Percentiles rank a stretch among this genome's conserved stretches.
Conservation (phyloP, 2,113 vertebrate genomes). For the Festucalex cinctus region DNA sequence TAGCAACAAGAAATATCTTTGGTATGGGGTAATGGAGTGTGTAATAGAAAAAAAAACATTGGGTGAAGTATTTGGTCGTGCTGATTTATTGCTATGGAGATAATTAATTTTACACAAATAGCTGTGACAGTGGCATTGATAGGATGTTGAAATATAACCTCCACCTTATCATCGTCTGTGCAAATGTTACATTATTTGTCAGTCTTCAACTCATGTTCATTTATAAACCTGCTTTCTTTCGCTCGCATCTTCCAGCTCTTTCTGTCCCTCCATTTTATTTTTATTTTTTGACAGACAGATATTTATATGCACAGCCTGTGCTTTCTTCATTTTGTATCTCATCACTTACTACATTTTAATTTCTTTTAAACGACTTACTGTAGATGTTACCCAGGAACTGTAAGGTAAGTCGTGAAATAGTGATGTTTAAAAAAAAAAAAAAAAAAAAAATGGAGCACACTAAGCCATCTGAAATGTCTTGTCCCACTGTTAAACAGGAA, state of each 20-base stretch:
- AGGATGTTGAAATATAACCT: conserved; percentile 53
- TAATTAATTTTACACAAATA: conserved; percentile 57
- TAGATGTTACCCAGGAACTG: neutral
- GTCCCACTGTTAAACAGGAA: conserved; percentile 34
- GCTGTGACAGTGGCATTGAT: conserved; percentile 29
- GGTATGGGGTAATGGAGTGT: conserved; percentile 59
- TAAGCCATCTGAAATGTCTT: neutral
- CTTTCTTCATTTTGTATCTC: neutral
- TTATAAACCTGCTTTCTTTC: conserved; percentile 24
- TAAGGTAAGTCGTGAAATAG: neutral
- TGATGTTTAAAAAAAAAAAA: neutral
- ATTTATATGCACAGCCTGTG: conserved; percentile 1
- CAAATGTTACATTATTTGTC: conserved; percentile 52
- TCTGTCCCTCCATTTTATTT: conserved; percentile 47
- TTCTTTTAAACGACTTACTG: neutral
- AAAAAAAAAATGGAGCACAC: neutral
- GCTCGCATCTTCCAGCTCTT: conserved; percentile 46
- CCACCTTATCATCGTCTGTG: conserved; percentile 36
- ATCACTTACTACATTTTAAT: neutral
- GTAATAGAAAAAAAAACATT: conserved; percentile 41
- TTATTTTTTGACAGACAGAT: conserved; percentile 35
- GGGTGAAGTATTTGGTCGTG: conserved; percentile 29
- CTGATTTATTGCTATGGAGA: conserved; percentile 48
- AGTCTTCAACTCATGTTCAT: conserved; percentile 32
- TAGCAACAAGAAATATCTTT: conserved; percentile 36